Percentiles rank a stretch among this genome's conserved stretches.
These are phyloP conservation scores for Zosterops hypoxanthus DNA, from an alignment of 2,113 vertebrate species.

Conservation along the genomic window DNA sequence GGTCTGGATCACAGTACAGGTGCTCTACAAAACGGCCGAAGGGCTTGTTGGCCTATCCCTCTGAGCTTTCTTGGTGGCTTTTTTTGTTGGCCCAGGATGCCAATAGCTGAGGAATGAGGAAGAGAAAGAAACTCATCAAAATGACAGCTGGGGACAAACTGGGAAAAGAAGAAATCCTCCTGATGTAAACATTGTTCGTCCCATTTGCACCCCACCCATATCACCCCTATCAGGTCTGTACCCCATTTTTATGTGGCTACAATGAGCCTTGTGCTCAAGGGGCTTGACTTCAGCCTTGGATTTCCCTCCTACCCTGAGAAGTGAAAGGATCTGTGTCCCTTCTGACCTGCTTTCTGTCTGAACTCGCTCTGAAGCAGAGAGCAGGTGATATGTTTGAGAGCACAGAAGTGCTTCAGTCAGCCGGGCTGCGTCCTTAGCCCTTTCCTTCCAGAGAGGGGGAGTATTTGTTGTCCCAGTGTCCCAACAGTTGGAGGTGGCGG, in stretches of 20 bases:
- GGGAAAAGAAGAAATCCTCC: neutral
- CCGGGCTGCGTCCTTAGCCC: neutral
- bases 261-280: neutral
- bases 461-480: neutral
- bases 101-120: conserved; percentile 4
- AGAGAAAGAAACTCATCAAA: neutral
- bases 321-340: neutral
- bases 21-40: neutral
- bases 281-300: neutral
- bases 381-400: neutral
- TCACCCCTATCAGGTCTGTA: neutral
- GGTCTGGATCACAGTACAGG: neutral
- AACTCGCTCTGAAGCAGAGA: neutral
- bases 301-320: neutral
- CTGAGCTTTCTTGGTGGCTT: neutral
- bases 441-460: neutral
- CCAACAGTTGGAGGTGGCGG: neutral
- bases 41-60: neutral
- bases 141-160: neutral
- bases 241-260: neutral
- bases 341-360: neutral
- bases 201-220: neutral
- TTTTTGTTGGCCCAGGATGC: neutral
- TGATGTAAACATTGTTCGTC: neutral
- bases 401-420: neutral